phyloP scores from a whole-genome alignment of 1,140 invertebrate species.

The Leptoteleia sp. region DNA sequence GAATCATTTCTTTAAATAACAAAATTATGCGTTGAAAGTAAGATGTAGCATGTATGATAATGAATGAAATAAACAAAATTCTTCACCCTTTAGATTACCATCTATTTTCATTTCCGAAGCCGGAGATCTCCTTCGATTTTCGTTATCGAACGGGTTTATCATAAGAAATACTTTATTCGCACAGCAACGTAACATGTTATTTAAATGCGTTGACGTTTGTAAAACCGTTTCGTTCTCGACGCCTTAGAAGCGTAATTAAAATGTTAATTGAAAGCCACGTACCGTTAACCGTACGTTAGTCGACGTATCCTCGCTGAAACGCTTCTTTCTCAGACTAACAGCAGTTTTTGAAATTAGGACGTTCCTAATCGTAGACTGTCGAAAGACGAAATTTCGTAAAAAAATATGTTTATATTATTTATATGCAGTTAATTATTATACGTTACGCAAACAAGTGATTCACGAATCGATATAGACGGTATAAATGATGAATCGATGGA shows the following conservation, averaged over 20 bases:
- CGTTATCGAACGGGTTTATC: too few species aligned
- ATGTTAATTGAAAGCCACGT: conserved; percentile 72
- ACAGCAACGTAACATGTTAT: conserved; percentile 40
- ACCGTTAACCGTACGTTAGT: conserved; percentile 70
- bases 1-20: too few species aligned
- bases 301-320: conserved; percentile 41
- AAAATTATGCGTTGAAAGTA: too few species aligned
- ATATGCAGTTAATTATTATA: too few species aligned
- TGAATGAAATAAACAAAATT: too few species aligned
- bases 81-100: too few species aligned
- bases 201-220: conserved; percentile 49
- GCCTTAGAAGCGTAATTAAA: conserved; percentile 68
- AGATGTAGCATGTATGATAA: too few species aligned
- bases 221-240: conserved; percentile 63
- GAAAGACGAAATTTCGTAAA: neutral
- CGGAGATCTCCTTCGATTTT: too few species aligned
- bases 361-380: conserved; percentile 12
- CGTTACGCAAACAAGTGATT: too few species aligned
- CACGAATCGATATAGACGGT: too few species aligned
- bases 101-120: too few species aligned
- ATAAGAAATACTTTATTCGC: conserved; percentile 42
- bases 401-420: conserved; percentile 5
- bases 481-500: too few species aligned
- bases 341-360: conserved; percentile 44
- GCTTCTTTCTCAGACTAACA: conserved; percentile 22